These are phyloP conservation scores for Netelia fuscicornis DNA, from an alignment of 2,888 invertebrate genomes.

Conservation along the genomic window DNA sequence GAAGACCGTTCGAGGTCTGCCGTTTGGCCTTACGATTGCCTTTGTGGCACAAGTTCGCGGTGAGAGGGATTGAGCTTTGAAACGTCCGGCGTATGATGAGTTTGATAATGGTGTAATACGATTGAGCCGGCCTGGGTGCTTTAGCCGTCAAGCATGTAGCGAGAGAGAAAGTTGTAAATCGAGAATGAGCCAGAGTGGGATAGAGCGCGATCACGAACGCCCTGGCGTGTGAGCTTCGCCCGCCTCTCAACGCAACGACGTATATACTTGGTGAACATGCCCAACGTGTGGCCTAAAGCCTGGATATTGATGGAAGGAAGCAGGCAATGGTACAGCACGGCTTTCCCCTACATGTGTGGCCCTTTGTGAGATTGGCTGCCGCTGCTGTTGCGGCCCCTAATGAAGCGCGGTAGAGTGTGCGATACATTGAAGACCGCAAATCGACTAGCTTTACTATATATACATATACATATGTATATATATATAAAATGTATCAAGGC, in stretches of 20 bases:
- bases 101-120: slow-evolving; percentile 78
- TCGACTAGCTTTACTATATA: slow-evolving; percentile 61
- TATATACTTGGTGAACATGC: slow-evolving; percentile 33
- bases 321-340: slow-evolving; percentile 44
- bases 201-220: slow-evolving; percentile 43
- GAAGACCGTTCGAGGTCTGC: background rate
- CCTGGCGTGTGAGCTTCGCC: slow-evolving; percentile 11
- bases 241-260: slow-evolving; percentile 24
- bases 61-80: slow-evolving; percentile 73
- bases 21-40: background rate
- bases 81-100: slow-evolving; percentile 78
- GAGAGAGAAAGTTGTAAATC: slow-evolving; percentile 27
- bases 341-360: slow-evolving; percentile 45
- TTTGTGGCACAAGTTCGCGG: slow-evolving; percentile 15
- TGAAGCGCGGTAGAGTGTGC: slow-evolving; percentile 75
- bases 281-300: slow-evolving; percentile 52
- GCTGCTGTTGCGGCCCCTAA: slow-evolving; percentile 75
- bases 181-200: slow-evolving; percentile 32
- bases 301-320: slow-evolving; percentile 52
- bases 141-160: slow-evolving; percentile 48
- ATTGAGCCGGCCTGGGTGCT: slow-evolving; percentile 57
- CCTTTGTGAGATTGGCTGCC: slow-evolving; percentile 78
- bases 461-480: slow-evolving; percentile 39
- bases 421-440: slow-evolving; percentile 70
- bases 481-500: slow-evolving; percentile 22